These are phyloP conservation scores for Bombus balteatus DNA, from an alignment of 1,140 invertebrate genomes.

Conservation along the genomic window DNA sequence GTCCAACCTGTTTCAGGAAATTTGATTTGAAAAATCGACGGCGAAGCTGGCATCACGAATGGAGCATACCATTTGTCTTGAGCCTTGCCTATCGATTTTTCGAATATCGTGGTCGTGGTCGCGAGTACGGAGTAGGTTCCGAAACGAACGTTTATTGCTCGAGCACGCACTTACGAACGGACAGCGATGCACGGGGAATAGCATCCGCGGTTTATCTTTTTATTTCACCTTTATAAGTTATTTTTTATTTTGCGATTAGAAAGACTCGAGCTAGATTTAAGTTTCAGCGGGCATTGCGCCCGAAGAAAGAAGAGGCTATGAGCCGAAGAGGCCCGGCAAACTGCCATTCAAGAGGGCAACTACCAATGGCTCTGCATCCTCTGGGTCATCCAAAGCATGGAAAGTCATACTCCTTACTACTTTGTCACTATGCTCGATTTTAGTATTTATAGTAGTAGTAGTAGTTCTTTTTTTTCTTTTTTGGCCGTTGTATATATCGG, in stretches of 20 bases:
- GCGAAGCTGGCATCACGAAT: neutral
- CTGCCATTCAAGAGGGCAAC: neutral
- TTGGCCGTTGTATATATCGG: neutral
- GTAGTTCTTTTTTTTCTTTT: neutral
- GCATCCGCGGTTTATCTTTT: neutral
- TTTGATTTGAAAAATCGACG: neutral
- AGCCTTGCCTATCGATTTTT: too few relatives aligned
- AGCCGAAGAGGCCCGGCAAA: slow-evolving; percentile 1
- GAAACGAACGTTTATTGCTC: neutral
- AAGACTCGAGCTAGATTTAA: neutral
- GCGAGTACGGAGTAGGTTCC: neutral
- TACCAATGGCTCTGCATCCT: neutral
- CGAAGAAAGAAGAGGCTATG: neutral
- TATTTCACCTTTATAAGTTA: neutral
- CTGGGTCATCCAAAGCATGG: neutral
- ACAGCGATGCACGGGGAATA: too few relatives aligned
- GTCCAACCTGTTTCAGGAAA: neutral
- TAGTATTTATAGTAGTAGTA: neutral
- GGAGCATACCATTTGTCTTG: too few relatives aligned
- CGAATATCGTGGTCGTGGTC: neutral
- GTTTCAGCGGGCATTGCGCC: neutral
- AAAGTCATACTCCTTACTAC: neutral
- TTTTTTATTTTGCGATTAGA: neutral
- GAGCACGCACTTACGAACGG: neutral
- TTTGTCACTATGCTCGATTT: neutral